Percentiles rank a stretch among this genome's conserved stretches.
These are phyloP conservation scores for Pocillopora verrucosa DNA, from an alignment of 64 coral and sea anemone species.

Conservation along the genomic window DNA sequence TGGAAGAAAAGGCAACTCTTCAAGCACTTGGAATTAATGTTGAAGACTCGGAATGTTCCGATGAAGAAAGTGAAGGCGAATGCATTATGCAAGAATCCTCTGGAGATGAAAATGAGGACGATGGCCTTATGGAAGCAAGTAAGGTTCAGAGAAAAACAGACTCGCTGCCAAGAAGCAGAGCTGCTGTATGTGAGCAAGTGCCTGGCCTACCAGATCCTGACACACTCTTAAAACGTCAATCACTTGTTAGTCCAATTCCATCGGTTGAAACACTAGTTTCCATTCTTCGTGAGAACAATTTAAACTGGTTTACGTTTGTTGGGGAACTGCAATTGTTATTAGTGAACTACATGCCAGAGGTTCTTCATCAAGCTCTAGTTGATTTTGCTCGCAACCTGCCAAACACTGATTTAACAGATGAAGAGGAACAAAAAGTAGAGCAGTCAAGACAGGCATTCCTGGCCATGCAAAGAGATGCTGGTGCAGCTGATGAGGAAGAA, in stretches of 20 bases:
- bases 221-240: not conserved
- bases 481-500: slow-evolving; percentile 25
- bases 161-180: too few relatives aligned
- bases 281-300: slow-evolving; percentile 41
- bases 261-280: slow-evolving; percentile 4
- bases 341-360: slow-evolving; percentile 28
- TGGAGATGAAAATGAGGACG: not conserved
- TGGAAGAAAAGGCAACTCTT: slow-evolving; percentile 9
- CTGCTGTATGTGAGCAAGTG: too few relatives aligned
- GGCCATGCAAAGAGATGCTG: not conserved
- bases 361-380: slow-evolving; percentile 51
- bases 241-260: slow-evolving; percentile 1
- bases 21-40: not conserved
- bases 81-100: not conserved
- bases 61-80: not conserved
- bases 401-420: slow-evolving; percentile 25
- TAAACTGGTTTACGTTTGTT: slow-evolving; percentile 74
- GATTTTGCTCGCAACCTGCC: slow-evolving; percentile 43
- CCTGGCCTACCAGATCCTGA: not conserved
- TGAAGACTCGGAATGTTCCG: not conserved
- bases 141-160: too few relatives aligned
- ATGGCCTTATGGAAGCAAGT: too few relatives aligned
- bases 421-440: slow-evolving; percentile 42
- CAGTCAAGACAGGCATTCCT: slow-evolving; percentile 43
- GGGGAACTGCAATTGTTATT: slow-evolving; percentile 27